Evolutionary conservation across 2,113 vertebrate species (phyloP).

Genomic region (Thymallus thymallus): DNA sequence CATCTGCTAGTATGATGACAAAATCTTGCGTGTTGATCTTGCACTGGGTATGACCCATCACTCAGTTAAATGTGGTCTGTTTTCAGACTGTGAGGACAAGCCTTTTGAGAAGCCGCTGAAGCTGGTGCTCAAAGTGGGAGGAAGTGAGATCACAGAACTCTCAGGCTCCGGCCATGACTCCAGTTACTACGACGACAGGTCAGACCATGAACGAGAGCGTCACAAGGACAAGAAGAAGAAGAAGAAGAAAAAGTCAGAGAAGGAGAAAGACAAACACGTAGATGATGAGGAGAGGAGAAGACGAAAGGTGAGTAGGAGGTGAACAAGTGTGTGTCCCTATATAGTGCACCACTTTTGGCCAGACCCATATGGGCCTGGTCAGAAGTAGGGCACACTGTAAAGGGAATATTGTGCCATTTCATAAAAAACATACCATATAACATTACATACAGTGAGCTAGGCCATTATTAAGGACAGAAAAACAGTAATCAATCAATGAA

Average conservation of each 20-base stretch:
- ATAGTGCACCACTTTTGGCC: too few species aligned
- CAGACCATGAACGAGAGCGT: conserved; percentile 91
- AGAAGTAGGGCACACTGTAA: too few species aligned
- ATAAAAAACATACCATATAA: neutral
- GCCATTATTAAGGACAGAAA: neutral
- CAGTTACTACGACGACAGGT: conserved; percentile 93
- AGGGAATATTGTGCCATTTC: too few species aligned
- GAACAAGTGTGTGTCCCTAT: neutral
- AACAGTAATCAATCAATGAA: neutral
- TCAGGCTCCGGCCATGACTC: conserved; percentile 96
- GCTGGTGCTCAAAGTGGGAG: conserved; percentile 95
- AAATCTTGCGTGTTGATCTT: too few species aligned
- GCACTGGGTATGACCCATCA: too few species aligned
- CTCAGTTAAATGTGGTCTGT: neutral
- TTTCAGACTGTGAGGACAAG: conserved; percentile 86
- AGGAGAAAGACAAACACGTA: conserved; percentile 90
- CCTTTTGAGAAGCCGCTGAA: conserved; percentile 92
- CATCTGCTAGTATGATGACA: too few species aligned
- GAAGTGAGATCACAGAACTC: conserved; percentile 93
- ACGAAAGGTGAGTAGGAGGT: conserved; percentile 78
- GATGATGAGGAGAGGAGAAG: conserved; percentile 91
- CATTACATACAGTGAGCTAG: too few species aligned
- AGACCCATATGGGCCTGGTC: too few species aligned
- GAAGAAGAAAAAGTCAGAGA: conserved; percentile 96
- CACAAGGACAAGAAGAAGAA: conserved; percentile 98